phyloP scores from a whole-genome alignment of 2,113 vertebrate genomes.

The Neodontobutis hainanensis region DNA sequence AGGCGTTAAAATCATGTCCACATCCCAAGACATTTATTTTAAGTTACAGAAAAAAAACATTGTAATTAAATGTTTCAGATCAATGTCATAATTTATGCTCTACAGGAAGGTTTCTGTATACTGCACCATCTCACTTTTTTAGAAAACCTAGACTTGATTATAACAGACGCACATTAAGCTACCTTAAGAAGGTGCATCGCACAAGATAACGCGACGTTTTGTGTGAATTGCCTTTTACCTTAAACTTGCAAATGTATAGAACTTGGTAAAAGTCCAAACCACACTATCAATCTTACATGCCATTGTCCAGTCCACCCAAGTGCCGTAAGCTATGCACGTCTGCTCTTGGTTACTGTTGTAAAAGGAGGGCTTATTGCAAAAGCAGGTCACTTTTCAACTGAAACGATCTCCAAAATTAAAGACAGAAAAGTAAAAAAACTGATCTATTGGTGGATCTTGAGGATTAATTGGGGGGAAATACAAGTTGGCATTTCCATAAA shows the following conservation, averaged over 20 bases:
- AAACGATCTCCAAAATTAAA: slow-evolving; percentile 51
- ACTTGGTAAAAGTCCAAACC: slow-evolving; percentile 56
- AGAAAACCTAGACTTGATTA: slow-evolving; percentile 18
- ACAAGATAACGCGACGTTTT: slow-evolving; percentile 29
- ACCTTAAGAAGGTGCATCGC: slow-evolving; percentile 49
- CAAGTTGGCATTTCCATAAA: slow-evolving; percentile 30
- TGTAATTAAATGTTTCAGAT: slow-evolving; percentile 29
- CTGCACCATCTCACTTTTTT: slow-evolving; percentile 7
- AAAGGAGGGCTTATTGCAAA: slow-evolving; percentile 61
- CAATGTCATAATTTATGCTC: slow-evolving; percentile 23
- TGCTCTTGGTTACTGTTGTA: slow-evolving; percentile 66
- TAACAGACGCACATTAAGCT: slow-evolving; percentile 34
- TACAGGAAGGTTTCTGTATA: slow-evolving; percentile 9
- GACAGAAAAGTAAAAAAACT: slow-evolving; percentile 46
- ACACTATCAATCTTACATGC: slow-evolving; percentile 50
- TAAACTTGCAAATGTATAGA: slow-evolving; percentile 49
- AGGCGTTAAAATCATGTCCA: slow-evolving; percentile 44
- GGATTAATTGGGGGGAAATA: slow-evolving; percentile 51
- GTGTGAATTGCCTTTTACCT: slow-evolving; percentile 43
- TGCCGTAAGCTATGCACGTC: slow-evolving; percentile 59
- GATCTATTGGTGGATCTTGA: slow-evolving; percentile 49
- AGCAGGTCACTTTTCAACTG: slow-evolving; percentile 60
- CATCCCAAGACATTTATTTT: slow-evolving; percentile 54
- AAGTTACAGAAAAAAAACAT: slow-evolving; percentile 43
- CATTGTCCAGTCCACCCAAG: slow-evolving; percentile 41